Percentiles rank a stretch among this genome's conserved stretches.
phyloP scores from a whole-genome alignment of 1,140 invertebrate species.

The Lordiphosa clarofinis region DNA sequence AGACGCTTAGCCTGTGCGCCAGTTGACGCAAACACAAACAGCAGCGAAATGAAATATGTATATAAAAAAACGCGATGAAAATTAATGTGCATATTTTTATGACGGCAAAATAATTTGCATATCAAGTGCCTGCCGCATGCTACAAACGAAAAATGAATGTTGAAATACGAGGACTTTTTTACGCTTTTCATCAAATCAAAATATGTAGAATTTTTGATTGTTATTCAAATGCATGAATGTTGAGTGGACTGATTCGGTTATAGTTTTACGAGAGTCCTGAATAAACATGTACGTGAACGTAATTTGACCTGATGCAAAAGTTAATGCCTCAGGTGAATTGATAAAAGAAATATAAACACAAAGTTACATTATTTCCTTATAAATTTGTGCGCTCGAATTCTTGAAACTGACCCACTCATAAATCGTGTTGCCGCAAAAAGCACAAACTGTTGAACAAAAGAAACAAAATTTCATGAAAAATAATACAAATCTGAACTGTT shows the following conservation, averaged over 20 bases:
- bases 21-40: slow-evolving; percentile 16
- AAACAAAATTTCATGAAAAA: slow-evolving; percentile 6
- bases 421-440: slow-evolving; percentile 19
- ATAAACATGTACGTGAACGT: slow-evolving; percentile 2
- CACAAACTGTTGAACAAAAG: slow-evolving; percentile 17
- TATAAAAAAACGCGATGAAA: slow-evolving; percentile 38
- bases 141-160: slow-evolving; percentile 22
- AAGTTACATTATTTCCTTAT: slow-evolving; percentile 40
- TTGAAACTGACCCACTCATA: background rate
- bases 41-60: slow-evolving; percentile 11
- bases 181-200: background rate
- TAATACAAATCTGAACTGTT: slow-evolving; percentile 38
- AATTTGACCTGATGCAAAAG: background rate
- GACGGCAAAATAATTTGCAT: slow-evolving; percentile 68
- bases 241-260: slow-evolving; percentile 23
- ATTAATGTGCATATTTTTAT: slow-evolving; percentile 74
- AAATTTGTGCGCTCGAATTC: background rate
- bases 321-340: slow-evolving; percentile 19
- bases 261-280: background rate
- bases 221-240: slow-evolving; percentile 40
- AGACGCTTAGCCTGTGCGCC: slow-evolving; percentile 23
- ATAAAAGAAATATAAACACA: slow-evolving; percentile 55
- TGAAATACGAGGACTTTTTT: slow-evolving; percentile 17
- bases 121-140: slow-evolving; percentile 48
- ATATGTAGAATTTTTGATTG: slow-evolving; percentile 26